Evolutionary conservation across 2,113 vertebrate species (phyloP), one percentile per base, ranked within the genome.

Genomic region (Prionailurus viverrinus): DNA sequence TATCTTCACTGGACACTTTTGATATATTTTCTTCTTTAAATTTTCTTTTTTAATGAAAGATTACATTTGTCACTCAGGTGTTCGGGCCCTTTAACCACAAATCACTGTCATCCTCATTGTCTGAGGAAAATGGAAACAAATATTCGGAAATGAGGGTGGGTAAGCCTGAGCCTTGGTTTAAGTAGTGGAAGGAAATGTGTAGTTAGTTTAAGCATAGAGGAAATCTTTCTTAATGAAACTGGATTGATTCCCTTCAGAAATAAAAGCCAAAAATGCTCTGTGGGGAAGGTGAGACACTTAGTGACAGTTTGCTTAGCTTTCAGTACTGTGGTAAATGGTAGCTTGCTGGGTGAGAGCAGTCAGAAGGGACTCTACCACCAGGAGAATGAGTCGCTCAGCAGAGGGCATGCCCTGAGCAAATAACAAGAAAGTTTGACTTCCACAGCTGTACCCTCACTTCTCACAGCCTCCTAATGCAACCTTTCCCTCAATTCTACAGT

Each of bases 51-150:
- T 10, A 96, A 86, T 33, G 66, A 48, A 87, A 76, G 11, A 74
- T 79, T 25, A 25, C 48, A 36, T 82, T 89, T 89, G 79, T 66
- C 15, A 79, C 5, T 79, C 74, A 93, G 88, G 88, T 91, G 39
- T 76, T 74, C 18, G 23, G 73, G 25, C n/a, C 25, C 69, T 39
- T 69, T 79, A 61, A 18, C 65, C 65, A 93, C 96, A 89, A 78
- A 41, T 82, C 55, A 39, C 48, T 74, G 51, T 71, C 18, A 83
- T 85, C 48, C 85, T 91, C 83, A 85, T 88, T 95, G 88, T 97
- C 84, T 94, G 48, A 45, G 71, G 18, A 48, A 81, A 96, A 94
- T 36, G 69, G 81, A 97, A 96, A 92, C 68, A 94, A 95, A 89
- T 29, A 55, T 69, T 93, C 1, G 51, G 65, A 94, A 96, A 85